phyloP scores from a whole-genome alignment of 1,140 invertebrate genomes.

The Aphis gossypii region DNA sequence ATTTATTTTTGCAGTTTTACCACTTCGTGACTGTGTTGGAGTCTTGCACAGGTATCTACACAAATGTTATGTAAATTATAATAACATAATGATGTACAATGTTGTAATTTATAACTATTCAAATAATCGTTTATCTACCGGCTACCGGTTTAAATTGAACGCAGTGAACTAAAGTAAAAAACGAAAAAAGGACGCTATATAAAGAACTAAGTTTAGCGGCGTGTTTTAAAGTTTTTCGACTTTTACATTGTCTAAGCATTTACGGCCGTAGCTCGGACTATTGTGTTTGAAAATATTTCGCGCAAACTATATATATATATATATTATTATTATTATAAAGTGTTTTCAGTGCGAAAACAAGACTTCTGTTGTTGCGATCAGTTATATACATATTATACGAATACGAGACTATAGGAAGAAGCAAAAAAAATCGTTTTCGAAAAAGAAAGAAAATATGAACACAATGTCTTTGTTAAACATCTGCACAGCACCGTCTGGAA shows the following conservation, averaged over 20 bases:
- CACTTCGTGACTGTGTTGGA: too few species aligned
- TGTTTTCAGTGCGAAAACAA: slow-evolving; percentile 21
- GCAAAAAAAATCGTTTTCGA: background rate
- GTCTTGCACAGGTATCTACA: background rate
- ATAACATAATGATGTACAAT: too few species aligned
- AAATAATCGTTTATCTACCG: background rate
- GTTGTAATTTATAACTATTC: background rate
- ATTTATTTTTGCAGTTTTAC: background rate
- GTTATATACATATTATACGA: background rate
- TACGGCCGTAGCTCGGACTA: background rate
- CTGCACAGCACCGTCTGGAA: slow-evolving; percentile 30
- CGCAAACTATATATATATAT: background rate
- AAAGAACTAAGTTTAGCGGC: slow-evolving; percentile 27
- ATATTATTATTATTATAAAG: background rate
- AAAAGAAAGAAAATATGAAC: slow-evolving; percentile 4
- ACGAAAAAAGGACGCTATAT: too few species aligned
- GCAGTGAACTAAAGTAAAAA: background rate
- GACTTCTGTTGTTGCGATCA: background rate
- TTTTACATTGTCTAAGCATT: background rate
- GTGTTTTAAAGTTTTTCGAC: background rate
- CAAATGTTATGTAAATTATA: background rate
- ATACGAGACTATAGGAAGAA: background rate
- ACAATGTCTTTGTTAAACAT: slow-evolving; percentile 43
- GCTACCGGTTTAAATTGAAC: background rate
- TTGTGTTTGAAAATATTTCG: slow-evolving; percentile 18